phyloP scores from a whole-genome alignment of 2,113 vertebrate species.

The Sceloporus tristichus region DNA sequence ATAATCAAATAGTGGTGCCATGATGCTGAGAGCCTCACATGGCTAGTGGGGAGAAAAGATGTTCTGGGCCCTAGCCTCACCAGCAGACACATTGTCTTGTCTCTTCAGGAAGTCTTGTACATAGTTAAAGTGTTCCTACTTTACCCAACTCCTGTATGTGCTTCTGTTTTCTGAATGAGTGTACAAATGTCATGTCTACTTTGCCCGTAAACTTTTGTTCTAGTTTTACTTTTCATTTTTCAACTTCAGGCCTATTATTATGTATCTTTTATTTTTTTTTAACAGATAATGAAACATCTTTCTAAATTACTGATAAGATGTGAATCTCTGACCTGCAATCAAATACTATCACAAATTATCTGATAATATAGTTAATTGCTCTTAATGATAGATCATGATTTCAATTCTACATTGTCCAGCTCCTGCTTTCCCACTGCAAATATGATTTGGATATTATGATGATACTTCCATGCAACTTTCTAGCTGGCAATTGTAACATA shows the following conservation, averaged over 20 bases:
- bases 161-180: no score
- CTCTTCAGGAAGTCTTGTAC: no score
- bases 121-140: no score
- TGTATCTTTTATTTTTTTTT: background rate
- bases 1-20: no score
- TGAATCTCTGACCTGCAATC: background rate
- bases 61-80: no score
- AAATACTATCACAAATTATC: background rate
- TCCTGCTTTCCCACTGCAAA: background rate
- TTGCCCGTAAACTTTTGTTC: background rate
- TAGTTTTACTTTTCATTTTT: background rate
- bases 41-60: no score
- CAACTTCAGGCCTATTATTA: background rate
- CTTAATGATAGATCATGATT: background rate
- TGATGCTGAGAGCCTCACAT: no score
- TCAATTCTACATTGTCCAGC: background rate
- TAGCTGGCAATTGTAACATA: background rate
- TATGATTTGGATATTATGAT: background rate
- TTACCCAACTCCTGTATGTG: no score
- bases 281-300: background rate
- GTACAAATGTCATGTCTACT: background rate
- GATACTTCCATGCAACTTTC: background rate
- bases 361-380: background rate
- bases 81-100: no score
- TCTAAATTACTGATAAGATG: background rate